Conservation (phyloP, 2,797 vertebrate genomes). For the Centroberyx gerrardi region DNA sequence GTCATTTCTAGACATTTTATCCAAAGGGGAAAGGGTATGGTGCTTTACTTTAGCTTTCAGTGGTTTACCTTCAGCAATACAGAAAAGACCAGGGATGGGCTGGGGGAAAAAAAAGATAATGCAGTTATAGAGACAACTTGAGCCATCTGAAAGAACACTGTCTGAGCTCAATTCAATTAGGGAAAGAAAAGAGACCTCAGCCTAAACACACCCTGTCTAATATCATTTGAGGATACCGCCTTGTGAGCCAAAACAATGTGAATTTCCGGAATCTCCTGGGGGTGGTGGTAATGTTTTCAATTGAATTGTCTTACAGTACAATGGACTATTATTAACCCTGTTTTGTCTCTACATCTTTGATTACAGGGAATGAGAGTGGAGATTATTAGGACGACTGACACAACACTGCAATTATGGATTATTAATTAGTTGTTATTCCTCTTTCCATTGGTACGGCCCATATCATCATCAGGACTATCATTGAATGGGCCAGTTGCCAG, state of each 20-base stretch:
- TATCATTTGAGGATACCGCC: conserved; percentile 48
- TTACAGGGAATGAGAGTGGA: conserved; percentile 58
- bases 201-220: conserved; percentile 50
- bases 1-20: conserved; percentile 17
- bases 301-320: conserved; percentile 43
- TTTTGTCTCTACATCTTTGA: conserved; percentile 56
- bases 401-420: conserved; percentile 69
- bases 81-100: conserved; percentile 26
- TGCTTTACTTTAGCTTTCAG: conserved; percentile 21
- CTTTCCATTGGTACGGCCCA: conserved; percentile 63
- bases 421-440: conserved; percentile 77
- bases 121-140: conserved; percentile 65
- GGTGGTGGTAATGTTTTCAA: conserved; percentile 35
- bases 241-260: conserved; percentile 45
- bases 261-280: conserved; percentile 35
- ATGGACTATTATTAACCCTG: conserved; percentile 54
- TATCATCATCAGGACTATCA: conserved; percentile 69
- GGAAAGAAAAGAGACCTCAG: conserved; percentile 52
- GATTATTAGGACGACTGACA: conserved; percentile 65
- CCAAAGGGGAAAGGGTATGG: background rate
- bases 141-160: conserved; percentile 64
- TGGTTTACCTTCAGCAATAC: conserved; percentile 24
- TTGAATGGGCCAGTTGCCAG: conserved; percentile 58
- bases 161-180: conserved; percentile 74
- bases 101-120: conserved; percentile 51